These are phyloP conservation scores for Chlorospingus flavigularis DNA, from an alignment of 2,797 vertebrate species.

Conservation along the genomic window DNA sequence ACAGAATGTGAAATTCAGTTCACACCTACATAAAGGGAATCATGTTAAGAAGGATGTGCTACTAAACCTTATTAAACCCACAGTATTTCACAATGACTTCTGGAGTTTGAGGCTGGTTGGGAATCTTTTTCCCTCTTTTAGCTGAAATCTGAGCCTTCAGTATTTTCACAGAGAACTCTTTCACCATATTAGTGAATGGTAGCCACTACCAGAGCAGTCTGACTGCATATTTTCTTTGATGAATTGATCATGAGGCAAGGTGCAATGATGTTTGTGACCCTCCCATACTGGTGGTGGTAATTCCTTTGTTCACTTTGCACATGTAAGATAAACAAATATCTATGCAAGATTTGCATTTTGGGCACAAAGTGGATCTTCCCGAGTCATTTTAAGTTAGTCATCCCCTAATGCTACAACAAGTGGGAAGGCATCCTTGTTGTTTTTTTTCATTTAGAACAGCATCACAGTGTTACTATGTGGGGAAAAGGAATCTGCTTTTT, in stretches of 20 bases:
- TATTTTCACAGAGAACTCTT: background rate
- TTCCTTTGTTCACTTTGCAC: background rate
- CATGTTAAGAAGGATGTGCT: background rate
- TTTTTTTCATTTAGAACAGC: background rate
- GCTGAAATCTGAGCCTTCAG: background rate
- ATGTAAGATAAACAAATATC: background rate
- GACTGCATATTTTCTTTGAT: background rate
- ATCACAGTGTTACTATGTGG: background rate
- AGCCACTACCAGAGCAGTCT: background rate
- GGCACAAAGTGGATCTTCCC: background rate
- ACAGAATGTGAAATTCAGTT: background rate
- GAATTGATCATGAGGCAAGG: background rate
- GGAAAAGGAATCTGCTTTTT: background rate
- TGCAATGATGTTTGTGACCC: background rate
- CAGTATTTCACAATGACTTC: background rate
- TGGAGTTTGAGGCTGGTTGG: background rate
- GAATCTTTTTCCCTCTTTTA: background rate
- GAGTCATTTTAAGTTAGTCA: background rate
- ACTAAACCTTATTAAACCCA: rapidly evolving
- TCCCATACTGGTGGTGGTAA: background rate
- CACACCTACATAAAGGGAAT: background rate
- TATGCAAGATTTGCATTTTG: background rate
- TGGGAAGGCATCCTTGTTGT: background rate
- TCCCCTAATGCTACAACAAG: background rate
- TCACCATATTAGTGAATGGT: background rate